Conservation (phyloP, 2,797 vertebrate genomes). For the Hydrocynus forskahlii region DNA sequence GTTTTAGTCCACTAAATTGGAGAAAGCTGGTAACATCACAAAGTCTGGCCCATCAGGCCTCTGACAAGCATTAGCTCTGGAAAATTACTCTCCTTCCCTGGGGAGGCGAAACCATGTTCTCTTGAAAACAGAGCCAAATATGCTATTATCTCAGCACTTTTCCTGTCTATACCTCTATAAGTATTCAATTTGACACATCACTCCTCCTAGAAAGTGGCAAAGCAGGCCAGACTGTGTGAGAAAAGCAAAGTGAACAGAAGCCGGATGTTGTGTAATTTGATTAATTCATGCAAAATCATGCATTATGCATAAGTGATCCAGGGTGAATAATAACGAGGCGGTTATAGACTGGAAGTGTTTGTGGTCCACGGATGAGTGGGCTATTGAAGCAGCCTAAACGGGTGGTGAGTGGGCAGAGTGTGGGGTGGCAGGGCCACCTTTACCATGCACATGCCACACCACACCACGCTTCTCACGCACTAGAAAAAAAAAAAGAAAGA, state of each 20-base stretch:
- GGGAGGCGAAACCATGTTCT: slow-evolving; percentile 38
- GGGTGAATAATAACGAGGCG: slow-evolving; percentile 39
- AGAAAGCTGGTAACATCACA: slow-evolving; percentile 40
- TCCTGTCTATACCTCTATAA: slow-evolving; percentile 47
- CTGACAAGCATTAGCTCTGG: slow-evolving; percentile 53
- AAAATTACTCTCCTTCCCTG: slow-evolving; percentile 56
- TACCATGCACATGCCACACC: not conserved
- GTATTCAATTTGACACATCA: slow-evolving; percentile 48
- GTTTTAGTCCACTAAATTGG: slow-evolving; percentile 50
- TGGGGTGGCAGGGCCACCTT: slow-evolving; percentile 13
- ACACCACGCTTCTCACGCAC: not conserved
- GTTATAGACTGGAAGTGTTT: slow-evolving; percentile 41
- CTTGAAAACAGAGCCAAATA: slow-evolving; percentile 52
- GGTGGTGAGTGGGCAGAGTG: slow-evolving; percentile 7
- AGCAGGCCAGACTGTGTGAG: slow-evolving; percentile 34
- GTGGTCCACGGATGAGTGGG: slow-evolving; percentile 27
- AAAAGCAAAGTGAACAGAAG: slow-evolving; percentile 32
- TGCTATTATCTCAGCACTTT: slow-evolving; percentile 50
- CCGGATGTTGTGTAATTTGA: slow-evolving; percentile 49
- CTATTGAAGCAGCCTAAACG: slow-evolving; percentile 23
- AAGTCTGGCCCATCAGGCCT: slow-evolving; percentile 44
- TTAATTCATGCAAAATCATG: slow-evolving; percentile 58
- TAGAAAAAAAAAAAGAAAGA: not conserved
- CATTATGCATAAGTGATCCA: slow-evolving; percentile 50
- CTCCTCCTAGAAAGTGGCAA: slow-evolving; percentile 31